Conservation (phyloP, 2,113 vertebrate genomes). For the Chionomys nivalis region DNA sequence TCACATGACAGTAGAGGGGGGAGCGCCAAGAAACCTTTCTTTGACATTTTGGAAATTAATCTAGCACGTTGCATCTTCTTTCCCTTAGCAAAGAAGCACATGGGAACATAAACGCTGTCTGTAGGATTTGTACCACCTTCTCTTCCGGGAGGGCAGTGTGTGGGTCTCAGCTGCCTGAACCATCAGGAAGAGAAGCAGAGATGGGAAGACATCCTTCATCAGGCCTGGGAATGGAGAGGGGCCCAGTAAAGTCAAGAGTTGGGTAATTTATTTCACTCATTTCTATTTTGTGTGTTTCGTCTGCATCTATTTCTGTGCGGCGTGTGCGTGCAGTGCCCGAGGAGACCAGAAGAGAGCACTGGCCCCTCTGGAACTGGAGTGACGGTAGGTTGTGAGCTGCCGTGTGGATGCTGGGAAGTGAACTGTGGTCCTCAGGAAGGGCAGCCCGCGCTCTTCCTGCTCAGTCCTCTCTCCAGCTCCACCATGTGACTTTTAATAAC, state of each 20-base stretch:
- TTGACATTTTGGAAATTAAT: constrained; percentile 27
- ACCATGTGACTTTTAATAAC: background rate
- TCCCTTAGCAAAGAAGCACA: background rate
- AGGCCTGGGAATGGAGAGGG: no score
- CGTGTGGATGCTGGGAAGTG: background rate
- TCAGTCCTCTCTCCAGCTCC: background rate
- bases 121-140: background rate
- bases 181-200: background rate
- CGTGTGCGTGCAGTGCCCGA: background rate
- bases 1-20: background rate
- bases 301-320: background rate
- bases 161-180: background rate
- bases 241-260: background rate
- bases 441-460: no score
- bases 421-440: background rate
- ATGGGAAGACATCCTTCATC: no score
- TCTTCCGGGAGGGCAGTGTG: background rate
- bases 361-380: background rate
- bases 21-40: background rate
- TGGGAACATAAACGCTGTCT: background rate
- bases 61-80: background rate
- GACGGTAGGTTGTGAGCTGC: background rate
- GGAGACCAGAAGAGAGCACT: background rate
- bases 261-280: background rate
- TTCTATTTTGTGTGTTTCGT: background rate